Evolutionary conservation across 2,888 invertebrate genomes (phyloP), one percentile per base, ranked within the genome.

Genomic region (Arge pagana): DNA sequence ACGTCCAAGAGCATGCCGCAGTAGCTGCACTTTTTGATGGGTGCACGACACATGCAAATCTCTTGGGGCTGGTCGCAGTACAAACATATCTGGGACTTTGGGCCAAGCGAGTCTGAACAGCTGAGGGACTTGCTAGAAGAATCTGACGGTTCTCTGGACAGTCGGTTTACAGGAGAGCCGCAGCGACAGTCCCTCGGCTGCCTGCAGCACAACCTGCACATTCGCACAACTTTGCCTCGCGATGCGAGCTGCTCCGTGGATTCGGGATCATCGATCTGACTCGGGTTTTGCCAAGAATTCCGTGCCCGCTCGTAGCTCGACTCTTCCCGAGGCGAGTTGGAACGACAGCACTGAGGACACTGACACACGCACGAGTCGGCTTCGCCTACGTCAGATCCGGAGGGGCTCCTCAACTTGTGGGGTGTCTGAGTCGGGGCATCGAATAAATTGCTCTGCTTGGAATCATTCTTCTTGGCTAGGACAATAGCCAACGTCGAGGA

Each of bases 1-100:
- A 62, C 48, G 16, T 69, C 62, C 6, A 49, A 7, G 0, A 63
- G 35, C 33, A 65, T 24, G 7, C 58, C 52, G 31, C 66, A 68
- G 36, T 54, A 54, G 5, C 59, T 58, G 35, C 69, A 68, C 21
- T 63, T 64, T 8, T 53, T 21, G 3, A 61, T 31, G 5, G 64
- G 59, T n/a, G 53, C 52, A n/a, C 49, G 58, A 50, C 71, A 71
- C 5, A 31, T 49, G 43, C 71, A 71, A 1, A 49, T 60, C 2
- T 67, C 61, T 4, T 53, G 59, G 4, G 63, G 59, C 33, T 66
- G 59, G 33, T 69, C 66, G 49, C 71, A 71, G 33, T 66, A 66
- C 3, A 66, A 45, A 42, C 71, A 71, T 16, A 67, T 62, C 62
- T 66, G 64, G 7, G 64, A 58, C 31, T 60, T 65, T 28, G 30